Base-by-base conservation (phyloP, 2,797 vertebrate genomes). In the Setipinna tenuifilis region DNA sequence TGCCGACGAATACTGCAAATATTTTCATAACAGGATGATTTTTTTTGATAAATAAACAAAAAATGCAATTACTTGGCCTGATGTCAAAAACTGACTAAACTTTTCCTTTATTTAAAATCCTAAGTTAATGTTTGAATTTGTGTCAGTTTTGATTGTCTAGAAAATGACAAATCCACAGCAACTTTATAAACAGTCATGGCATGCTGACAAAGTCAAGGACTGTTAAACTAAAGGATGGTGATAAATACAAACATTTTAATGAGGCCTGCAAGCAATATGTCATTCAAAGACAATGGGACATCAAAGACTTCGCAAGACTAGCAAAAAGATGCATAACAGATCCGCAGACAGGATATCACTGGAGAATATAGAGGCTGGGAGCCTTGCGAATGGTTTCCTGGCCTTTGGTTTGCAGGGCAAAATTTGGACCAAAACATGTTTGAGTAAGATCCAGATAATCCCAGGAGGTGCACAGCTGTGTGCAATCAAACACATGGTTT, bases 401-500 rank as follows among this genome's bases (percentile, higher is more conserved):
- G 65, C 65, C 16, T 71, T 14, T 54, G 10, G 28, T 71, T 71
- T 12, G 65, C 28, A 16, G 12, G 65, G 65, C 65, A 31, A 31
- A 14, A 25, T 71, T 71, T 35, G 31, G 25, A 31, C 11, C 65
- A 65, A 75, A 75, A 41, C 68, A 78, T 78, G 35, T 44, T 14
- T 85, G 41, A 85, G 80, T 84, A 54, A 6, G 86, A 44, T 87
- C 82, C 84, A 80, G 25, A 62, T 82, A 48, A 78, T 82, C 62
- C 82, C 83, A 82, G 54, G 83, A 82, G 57, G 84, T 58, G 59
- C 82, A 89, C 92, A 94, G 91, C 91, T 92, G 92, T 86, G 85
- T 90, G 71, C 58, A 59, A 86, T 90, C 90, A 62, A 87, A 62
- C 89, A 87, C 86, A 86, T 83, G 65, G 57, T 84, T 84, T 62